phyloP scores from a whole-genome alignment of 2,888 invertebrate species.

The Cephus sareptanus region DNA sequence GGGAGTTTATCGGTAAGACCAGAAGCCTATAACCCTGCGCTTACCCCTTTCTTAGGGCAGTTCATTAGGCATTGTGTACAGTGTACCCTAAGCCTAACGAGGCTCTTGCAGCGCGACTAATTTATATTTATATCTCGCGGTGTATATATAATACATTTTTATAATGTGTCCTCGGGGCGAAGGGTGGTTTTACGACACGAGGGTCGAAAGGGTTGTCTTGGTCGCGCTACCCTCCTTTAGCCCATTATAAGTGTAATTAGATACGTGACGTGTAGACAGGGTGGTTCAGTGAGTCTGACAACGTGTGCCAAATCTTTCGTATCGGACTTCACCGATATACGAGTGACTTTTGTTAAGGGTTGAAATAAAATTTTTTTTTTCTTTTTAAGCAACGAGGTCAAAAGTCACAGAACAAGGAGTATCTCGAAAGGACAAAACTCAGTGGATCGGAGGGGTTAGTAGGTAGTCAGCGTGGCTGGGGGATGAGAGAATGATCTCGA shows the following conservation, averaged over 20 bases:
- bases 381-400: background rate
- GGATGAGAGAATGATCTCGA: background rate
- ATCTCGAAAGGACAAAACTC: background rate
- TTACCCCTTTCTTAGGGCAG: slow-evolving; percentile 22
- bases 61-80: slow-evolving; percentile 26
- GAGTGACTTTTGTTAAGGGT: background rate
- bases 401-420: background rate
- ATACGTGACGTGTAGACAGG: slow-evolving; percentile 22
- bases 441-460: background rate
- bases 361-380: background rate
- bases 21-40: background rate
- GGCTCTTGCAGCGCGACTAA: slow-evolving; percentile 32
- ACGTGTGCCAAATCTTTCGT: background rate
- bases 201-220: slow-evolving; percentile 28
- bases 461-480: background rate
- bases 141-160: slow-evolving; percentile 42
- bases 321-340: background rate
- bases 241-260: slow-evolving; percentile 26
- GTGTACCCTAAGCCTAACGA: slow-evolving; percentile 30
- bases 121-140: slow-evolving; percentile 41
- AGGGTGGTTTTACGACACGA: slow-evolving; percentile 26
- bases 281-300: slow-evolving; percentile 3
- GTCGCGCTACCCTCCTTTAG: slow-evolving; percentile 17
- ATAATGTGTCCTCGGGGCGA: slow-evolving; percentile 38
- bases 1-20: slow-evolving; percentile 1